Evolutionary conservation across 2,888 invertebrate genomes (phyloP), one percentile per base, ranked within the genome.

Genomic region (Ormyrus nitidulus): DNA sequence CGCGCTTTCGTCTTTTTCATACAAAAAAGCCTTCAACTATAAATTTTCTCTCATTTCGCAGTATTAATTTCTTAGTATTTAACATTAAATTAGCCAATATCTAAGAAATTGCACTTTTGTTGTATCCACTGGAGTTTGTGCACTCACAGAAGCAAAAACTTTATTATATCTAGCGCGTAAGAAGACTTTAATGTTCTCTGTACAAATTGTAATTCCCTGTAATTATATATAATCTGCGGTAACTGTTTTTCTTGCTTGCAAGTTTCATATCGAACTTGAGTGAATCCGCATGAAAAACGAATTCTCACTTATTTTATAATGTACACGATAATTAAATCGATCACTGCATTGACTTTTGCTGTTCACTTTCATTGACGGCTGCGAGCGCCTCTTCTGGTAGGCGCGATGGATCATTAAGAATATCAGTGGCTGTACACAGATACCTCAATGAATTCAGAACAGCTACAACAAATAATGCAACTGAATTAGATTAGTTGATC

Each of bases 401-500:
- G 78, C 95, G 94, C 88, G 95, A 95, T 10, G 98, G 98, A 89
- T 96, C 95, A 64, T 97, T 95, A 86, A 99, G 92, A 87, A 99
- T 97, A 88, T 98, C 98, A 68, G 99, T 99, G 83, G 95, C 95
- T 85, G 97, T 98, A 91, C 97, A 97, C 86, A 99, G 92, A 89
- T 96, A 95, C 86, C 96, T 94, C 85, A 99, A 92, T 69, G 98
- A 97, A 92, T 97, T 97, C 85, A 98, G 93, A 84, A 98, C 98
- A 89, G 96, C 98, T 98, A 92, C n/a, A 92, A 93, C 83, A 82
- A 83, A 85, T 83, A 79, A 34, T 34, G 4, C 34, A 34, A 34
- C 4, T 34, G 34, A 34, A 34, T 34, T 34, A 34, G 34, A 34
- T 34, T 34, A 34, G 34, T 34, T 4, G 34, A 34, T 34, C 34